Evolutionary conservation across 2,888 invertebrate species (phyloP).

Genomic region (Cerceris ruficornis): DNA sequence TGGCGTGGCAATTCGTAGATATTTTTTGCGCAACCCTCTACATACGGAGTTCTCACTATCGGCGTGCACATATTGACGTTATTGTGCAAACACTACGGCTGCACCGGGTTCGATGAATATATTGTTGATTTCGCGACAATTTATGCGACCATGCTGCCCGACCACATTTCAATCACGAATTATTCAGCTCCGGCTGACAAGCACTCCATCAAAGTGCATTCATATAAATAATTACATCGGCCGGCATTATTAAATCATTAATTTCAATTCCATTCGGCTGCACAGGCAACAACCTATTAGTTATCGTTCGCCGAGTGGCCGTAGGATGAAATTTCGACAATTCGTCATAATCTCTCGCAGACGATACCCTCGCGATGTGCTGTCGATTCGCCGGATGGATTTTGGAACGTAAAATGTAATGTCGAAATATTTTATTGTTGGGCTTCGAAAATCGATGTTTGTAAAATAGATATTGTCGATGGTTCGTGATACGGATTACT

Average conservation of each 20-base stretch:
- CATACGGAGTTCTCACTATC: slow-evolving; percentile 49
- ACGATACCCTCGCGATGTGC: slow-evolving; percentile 21
- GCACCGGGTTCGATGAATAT: slow-evolving; percentile 70
- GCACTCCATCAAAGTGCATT: slow-evolving; percentile 75
- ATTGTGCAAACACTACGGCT: slow-evolving; percentile 64
- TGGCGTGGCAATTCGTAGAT: neutral
- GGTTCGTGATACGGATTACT: neutral
- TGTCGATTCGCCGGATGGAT: neutral
- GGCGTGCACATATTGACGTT: slow-evolving; percentile 65
- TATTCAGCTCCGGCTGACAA: slow-evolving; percentile 73
- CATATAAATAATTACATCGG: slow-evolving; percentile 76
- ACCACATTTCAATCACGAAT: slow-evolving; percentile 75
- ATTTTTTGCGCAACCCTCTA: slow-evolving; percentile 39
- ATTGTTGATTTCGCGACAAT: slow-evolving; percentile 76
- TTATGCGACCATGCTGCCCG: slow-evolving; percentile 67
- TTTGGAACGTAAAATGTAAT: neutral
- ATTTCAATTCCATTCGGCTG: slow-evolving; percentile 66
- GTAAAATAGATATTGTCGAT: neutral
- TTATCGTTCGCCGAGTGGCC: slow-evolving; percentile 55
- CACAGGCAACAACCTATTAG: slow-evolving; percentile 66
- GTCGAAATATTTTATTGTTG: neutral
- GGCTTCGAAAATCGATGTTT: no score
- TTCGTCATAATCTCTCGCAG: slow-evolving; percentile 52
- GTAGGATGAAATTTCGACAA: slow-evolving; percentile 60
- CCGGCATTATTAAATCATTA: slow-evolving; percentile 73